Conservation (phyloP, 1,140 invertebrate genomes). For the Lanistes nyassanus region DNA sequence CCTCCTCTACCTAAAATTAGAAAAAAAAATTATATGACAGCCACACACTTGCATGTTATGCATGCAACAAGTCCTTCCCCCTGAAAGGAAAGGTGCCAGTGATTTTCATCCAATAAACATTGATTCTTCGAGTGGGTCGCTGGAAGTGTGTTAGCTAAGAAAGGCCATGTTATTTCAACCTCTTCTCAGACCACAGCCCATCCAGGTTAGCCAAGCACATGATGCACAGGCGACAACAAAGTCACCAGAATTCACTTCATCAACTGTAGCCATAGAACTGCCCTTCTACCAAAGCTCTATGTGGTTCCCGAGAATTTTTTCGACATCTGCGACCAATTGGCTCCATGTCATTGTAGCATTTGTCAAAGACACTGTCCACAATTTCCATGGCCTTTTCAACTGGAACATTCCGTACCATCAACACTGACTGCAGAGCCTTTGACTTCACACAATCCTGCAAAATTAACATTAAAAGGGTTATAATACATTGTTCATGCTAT, state of each 20-base stretch:
- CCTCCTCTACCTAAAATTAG: too few relatives aligned
- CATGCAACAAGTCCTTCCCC: too few relatives aligned
- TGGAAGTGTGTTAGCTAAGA: too few relatives aligned
- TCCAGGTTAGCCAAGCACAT: too few relatives aligned
- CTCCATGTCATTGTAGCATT: constrained; percentile 93
- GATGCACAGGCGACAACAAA: too few relatives aligned
- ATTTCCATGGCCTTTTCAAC: constrained; percentile 78
- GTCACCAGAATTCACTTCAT: not conserved
- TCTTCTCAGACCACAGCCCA: too few relatives aligned
- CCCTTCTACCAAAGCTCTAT: constrained; percentile 47
- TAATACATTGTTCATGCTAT: not conserved
- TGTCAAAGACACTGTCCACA: constrained; percentile 89
- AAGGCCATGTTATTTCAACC: too few relatives aligned
- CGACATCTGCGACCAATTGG: constrained; percentile 80
- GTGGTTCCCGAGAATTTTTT: constrained; percentile 40
- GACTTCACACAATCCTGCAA: constrained; percentile 88
- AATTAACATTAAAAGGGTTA: constrained; percentile 9
- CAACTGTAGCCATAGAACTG: constrained; percentile 49
- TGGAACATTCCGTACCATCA: constrained; percentile 82
- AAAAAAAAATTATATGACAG: too few relatives aligned
- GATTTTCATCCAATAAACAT: too few relatives aligned
- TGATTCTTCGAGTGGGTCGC: too few relatives aligned
- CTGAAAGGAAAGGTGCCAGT: too few relatives aligned
- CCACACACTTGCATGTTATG: too few relatives aligned
- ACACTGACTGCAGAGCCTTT: constrained; percentile 85